These are phyloP conservation scores for Drosophila seclusa DNA, from an alignment of 2,888 invertebrate genomes.

Conservation along the genomic window DNA sequence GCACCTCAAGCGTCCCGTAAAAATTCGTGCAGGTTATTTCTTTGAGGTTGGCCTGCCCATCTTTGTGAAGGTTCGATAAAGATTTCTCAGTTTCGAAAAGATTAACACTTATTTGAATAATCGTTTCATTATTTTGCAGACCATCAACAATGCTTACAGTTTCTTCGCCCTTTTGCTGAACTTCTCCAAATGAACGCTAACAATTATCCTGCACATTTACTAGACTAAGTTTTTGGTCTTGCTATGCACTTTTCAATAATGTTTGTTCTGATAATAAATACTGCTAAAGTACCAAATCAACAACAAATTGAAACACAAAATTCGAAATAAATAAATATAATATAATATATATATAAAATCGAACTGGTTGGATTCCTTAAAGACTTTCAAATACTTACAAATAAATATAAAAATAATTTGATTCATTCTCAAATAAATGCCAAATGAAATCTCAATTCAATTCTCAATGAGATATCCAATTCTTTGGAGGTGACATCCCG, in stretches of 20 bases:
- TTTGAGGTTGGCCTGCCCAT: slow-evolving; percentile 79
- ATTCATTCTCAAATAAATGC: background rate
- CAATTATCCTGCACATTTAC: background rate
- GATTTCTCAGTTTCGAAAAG: fast-evolving
- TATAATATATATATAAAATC: no score
- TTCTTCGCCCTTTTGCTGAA: slow-evolving; percentile 78
- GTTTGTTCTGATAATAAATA: background rate
- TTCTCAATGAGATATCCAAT: background rate
- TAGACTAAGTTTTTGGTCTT: background rate
- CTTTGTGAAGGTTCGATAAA: slow-evolving; percentile 72
- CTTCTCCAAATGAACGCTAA: slow-evolving; percentile 55
- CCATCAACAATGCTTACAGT: slow-evolving; percentile 79
- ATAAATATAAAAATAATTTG: background rate
- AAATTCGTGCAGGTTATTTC: slow-evolving; percentile 73
- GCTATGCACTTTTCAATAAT: background rate
- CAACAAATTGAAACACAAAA: background rate
- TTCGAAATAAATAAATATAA: background rate
- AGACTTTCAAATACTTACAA: background rate
- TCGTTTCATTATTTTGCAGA: slow-evolving; percentile 43
- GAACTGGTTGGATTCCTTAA: background rate
- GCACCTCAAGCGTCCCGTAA: slow-evolving; percentile 71
- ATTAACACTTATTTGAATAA: fast-evolving
- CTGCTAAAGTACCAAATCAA: no score
- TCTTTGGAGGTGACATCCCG: background rate
- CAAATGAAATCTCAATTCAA: background rate